These are phyloP conservation scores for Macrosiphum euphorbiae DNA, from an alignment of 2,888 invertebrate genomes.

Conservation along the genomic window DNA sequence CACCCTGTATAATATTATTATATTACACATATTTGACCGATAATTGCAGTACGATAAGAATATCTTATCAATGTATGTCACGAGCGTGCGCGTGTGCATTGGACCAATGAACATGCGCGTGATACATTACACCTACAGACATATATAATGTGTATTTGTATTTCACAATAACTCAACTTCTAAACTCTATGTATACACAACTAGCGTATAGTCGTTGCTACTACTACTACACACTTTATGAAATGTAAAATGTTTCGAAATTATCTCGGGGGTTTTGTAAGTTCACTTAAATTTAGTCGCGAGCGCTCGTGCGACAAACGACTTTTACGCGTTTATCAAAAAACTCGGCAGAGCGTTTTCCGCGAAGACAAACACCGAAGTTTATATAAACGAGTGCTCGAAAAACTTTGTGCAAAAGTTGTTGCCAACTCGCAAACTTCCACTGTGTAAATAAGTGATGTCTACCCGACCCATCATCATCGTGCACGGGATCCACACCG, in stretches of 20 bases:
- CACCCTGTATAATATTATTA: neutral
- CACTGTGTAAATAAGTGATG: conserved; percentile 53
- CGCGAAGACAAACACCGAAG: conserved; percentile 58
- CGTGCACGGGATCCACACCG: neutral
- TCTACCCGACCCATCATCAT: neutral
- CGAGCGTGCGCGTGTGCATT: neutral
- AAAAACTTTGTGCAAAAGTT: conserved; percentile 54
- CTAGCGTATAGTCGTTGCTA: neutral
- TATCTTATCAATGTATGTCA: neutral
- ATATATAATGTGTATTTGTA: neutral
- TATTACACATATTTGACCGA: neutral
- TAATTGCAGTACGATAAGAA: neutral
- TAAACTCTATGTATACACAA: neutral
- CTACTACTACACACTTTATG: neutral
- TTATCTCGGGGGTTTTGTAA: conserved; percentile 58
- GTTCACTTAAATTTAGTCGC: conserved; percentile 45
- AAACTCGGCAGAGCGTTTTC: conserved; percentile 34
- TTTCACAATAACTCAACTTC: neutral
- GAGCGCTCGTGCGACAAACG: conserved; percentile 56
- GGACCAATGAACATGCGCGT: neutral
- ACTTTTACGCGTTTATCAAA: conserved; percentile 57
- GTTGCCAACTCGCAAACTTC: conserved; percentile 46
- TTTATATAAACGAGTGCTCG: conserved; percentile 45
- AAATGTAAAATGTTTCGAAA: conserved; percentile 56
- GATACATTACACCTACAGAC: neutral